Evolutionary conservation across 1,140 invertebrate genomes (phyloP), one percentile per base, ranked within the genome.

Genomic region (Atta texana): DNA sequence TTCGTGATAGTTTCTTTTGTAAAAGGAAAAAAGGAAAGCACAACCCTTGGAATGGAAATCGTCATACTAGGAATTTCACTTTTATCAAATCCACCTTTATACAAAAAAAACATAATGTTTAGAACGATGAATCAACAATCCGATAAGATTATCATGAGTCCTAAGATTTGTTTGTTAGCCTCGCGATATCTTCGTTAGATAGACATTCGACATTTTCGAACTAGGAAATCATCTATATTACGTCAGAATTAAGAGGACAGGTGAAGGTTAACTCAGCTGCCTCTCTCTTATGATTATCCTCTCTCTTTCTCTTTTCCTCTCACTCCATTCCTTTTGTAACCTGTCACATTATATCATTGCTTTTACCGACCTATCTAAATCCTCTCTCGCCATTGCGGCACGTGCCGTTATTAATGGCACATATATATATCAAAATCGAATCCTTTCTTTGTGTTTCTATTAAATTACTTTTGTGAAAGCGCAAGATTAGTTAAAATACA

Each of bases 251-350:
- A 31, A 69, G 34, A 49, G 49, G 74, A 71, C 90, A 91, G 91
- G 89, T 92, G 90, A 91, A 77, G 82, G 82, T 87, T 89, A 92
- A 85, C 71, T 61, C 90, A 90, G 89, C 89, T 91, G 88, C 86
- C 80, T 77, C 81, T 80, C 24, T 75, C 84, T 87, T 77, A 66
- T 86, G 76, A 89, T 91, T 89, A 88, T 87, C 14, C 16, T 28
- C 14, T 34, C 12, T 51, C 21, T 24, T 21, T 68, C 18, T 55
- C 16, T 74, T n/a, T 63, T n/a, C 10, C 31, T 61, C 53, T 71
- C 21, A 5, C 10, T 14, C 3, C 0, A 12, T 10, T 88, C n/a
- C 7, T 78, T 7, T n/a, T 10, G 14, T 80, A 81, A 78, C 24
- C 44, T 68, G 28, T 49, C 12, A 8, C n/a, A 31, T n/a, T 18